Evolutionary conservation across 2,888 invertebrate genomes (phyloP), one percentile per base, ranked within the genome.

Genomic region (Teleiodes luculella): DNA sequence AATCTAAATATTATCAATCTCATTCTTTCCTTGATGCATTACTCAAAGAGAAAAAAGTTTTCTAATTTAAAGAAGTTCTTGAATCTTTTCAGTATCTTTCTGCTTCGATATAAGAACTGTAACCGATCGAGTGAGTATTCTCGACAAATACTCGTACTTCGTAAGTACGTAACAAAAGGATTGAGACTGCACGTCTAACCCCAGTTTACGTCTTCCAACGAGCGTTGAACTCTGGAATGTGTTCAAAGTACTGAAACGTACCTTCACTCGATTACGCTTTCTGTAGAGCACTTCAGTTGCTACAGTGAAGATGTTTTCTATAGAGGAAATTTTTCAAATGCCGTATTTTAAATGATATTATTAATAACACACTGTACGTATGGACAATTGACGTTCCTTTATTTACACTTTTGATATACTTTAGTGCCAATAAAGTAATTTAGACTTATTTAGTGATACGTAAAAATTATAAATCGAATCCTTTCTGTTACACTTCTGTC

Each of bases 191-290:
- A 35, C 16, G 31, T 35, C 20, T 52, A 31, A 53, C 31, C 45
- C 31, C 47, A 39, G 20, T 48, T 53, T 41, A 54, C 18, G 35
- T 41, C n/a, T 39, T 47, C 11, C 11, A 20, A 2, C 7, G 54
- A 41, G 33, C 54, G 14, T 24, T 54, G 49, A 49, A 54, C 54
- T 49, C 35, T 18, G 13, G 20, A 41, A 41, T 41, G 48, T 48
- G 48, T 41, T 13, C 47, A 48, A 53, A 53, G 41, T 53, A 13
- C 37, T 35, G 16, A n/a, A n/a, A 46, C 46, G 13, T 43, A 41
- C 36, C 36, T 33, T 30, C 46, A 33, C 33, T 36, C 52, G 36
- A 46, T 39, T 43, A 28, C 28, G 11, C 24, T 43, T 43, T 43
- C n/a, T 28, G n/a, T 43, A 43, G 43, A 43, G n/a, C 28, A 43